phyloP scores from a whole-genome alignment of 1,140 invertebrate species.

The Battus philenor region DNA sequence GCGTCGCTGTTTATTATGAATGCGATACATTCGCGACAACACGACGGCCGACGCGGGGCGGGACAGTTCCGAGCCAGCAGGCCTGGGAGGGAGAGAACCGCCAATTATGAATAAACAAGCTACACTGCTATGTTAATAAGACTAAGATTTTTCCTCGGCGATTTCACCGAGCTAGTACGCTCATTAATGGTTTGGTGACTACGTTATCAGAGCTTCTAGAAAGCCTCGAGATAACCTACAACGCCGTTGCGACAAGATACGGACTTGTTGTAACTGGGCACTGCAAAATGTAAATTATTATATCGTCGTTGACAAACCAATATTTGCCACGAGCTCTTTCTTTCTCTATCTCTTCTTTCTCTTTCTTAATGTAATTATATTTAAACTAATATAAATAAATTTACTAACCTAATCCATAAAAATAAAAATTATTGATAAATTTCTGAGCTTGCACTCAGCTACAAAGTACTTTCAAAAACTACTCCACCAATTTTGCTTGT shows the following conservation, averaged over 20 bases:
- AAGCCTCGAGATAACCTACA: constrained; percentile 48
- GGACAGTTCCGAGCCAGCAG: constrained; percentile 39
- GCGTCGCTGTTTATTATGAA: constrained; percentile 57
- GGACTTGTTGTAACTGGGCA: constrained; percentile 17
- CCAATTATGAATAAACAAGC: constrained; percentile 72
- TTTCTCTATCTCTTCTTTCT: no score
- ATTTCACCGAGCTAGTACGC: constrained; percentile 62
- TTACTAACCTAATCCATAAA: no score
- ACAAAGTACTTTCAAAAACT: no score
- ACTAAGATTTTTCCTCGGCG: constrained; percentile 68
- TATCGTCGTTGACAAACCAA: no score
- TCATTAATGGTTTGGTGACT: constrained; percentile 67
- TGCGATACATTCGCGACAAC: constrained; percentile 46
- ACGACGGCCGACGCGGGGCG: constrained; percentile 20
- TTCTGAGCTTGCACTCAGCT: no score
- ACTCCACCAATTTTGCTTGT: no score
- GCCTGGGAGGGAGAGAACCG: constrained; percentile 51
- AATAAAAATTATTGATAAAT: no score
- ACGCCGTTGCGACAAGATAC: constrained; percentile 18
- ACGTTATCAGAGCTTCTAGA: constrained; percentile 53
- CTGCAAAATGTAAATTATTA: no score
- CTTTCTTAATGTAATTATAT: no score
- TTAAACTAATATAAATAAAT: no score
- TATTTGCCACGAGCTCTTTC: no score
- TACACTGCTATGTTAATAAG: constrained; percentile 71